phyloP scores from a whole-genome alignment of 2,113 vertebrate species.

The Taurulus bubalis region DNA sequence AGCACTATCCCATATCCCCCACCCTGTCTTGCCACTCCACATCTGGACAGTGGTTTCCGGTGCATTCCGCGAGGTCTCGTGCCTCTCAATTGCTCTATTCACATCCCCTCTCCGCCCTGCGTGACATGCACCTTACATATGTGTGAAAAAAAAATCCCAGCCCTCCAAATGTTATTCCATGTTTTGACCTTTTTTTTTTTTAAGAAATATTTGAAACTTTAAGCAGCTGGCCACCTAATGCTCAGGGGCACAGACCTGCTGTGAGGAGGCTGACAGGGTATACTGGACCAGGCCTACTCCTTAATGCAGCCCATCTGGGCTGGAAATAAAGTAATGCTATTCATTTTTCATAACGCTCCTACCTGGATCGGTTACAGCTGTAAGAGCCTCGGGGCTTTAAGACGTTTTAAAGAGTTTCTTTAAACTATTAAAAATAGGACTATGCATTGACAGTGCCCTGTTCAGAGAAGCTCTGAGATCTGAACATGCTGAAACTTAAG shows the following conservation, averaged over 20 bases:
- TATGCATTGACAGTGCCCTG: conserved; percentile 24
- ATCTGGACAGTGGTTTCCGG: conserved; percentile 77
- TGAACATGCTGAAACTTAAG: conserved; percentile 31
- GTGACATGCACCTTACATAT: conserved; percentile 76
- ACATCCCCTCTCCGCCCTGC: conserved; percentile 40
- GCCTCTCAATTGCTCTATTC: conserved; percentile 69
- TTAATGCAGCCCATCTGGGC: conserved; percentile 77
- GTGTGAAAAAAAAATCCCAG: conserved; percentile 61
- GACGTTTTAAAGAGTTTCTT: conserved; percentile 46
- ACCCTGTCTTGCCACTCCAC: conserved; percentile 68
- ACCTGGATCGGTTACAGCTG: conserved; percentile 62
- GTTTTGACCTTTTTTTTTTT: conserved; percentile 50
- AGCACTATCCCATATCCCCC: conserved; percentile 10
- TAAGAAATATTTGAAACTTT: conserved; percentile 45
- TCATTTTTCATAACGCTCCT: conserved; percentile 44
- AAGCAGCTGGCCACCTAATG: conserved; percentile 60
- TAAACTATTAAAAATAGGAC: conserved; percentile 57
- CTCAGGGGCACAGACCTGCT: conserved; percentile 49
- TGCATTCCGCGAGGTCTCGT: conserved; percentile 61
- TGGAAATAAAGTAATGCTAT: conserved; percentile 58
- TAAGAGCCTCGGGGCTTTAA: conserved; percentile 42
- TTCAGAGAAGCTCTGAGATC: conserved; percentile 47
- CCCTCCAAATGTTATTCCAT: conserved; percentile 54
- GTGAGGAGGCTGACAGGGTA: conserved; percentile 24
- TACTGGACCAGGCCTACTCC: conserved; percentile 41